Evolutionary conservation across 2,888 invertebrate genomes (phyloP), one percentile per base, ranked within the genome.

Genomic region (Myopa tessellatipennis): DNA sequence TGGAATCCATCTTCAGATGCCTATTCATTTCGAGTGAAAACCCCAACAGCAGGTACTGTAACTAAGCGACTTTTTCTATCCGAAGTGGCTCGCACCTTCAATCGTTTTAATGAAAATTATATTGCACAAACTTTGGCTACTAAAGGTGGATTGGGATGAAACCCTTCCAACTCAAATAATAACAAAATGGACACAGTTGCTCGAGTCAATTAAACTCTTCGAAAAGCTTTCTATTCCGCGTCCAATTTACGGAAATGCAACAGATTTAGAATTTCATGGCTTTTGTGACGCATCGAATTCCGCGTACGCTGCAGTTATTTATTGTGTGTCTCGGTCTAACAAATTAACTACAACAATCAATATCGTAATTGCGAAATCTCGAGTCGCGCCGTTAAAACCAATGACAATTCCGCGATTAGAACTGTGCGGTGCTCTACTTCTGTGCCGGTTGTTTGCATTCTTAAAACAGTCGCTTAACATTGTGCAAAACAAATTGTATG

Each of bases 401-500:
- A 6, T 75, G 38, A 40, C 75, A 4, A 68, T 75, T 5, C 75
- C 58, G 8, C 18, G 74, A 4, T 10, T 74, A 6, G 74, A 74
- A 16, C 26, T 65, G 61, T 16, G 40, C 26, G 74, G 67, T 26
- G 26, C 26, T 26, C 26, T 26, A 26, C 26, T 26, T 26, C 26
- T 26, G 26, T 26, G 26, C 26, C 26, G 26, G 26, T 38, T 55
- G 8, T 34, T 68, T 58, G 40, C 8, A 16, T 34, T 45, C 1
- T 12, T 60, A 5, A 68, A 61, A 5, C 16, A 50, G 18, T 14
- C 16, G 1, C 12, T 74, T 36, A 3, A 14, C 3, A 8, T 16
- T 3, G 0, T 12, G 18, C 26, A 72, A 3, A 18, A 12, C 16
- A 76, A 63, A n/a, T 76, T 79, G 40, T 81, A 63, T 77, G 81